Evolutionary conservation across 2,797 vertebrate genomes (phyloP).

Genomic region (Erithacus rubecula): DNA sequence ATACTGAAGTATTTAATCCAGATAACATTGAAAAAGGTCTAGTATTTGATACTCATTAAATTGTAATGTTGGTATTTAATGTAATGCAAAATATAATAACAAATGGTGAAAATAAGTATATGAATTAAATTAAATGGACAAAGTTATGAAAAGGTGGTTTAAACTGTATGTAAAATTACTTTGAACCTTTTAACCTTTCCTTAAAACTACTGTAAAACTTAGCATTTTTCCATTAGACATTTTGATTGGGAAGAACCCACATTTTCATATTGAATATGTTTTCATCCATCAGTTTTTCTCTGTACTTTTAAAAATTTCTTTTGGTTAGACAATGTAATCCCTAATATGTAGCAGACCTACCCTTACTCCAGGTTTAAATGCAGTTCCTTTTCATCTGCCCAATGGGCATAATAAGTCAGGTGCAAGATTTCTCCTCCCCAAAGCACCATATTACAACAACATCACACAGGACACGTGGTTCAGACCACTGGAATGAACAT

Average conservation of each 20-base stretch:
- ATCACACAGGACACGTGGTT: slow-evolving; percentile 61
- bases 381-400: not conserved
- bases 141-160: not conserved
- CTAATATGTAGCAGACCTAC: accelerated
- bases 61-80: not conserved
- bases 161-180: not conserved
- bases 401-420: not conserved
- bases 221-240: not conserved
- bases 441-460: slow-evolving; percentile 31
- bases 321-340: not conserved
- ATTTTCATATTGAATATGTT: not conserved
- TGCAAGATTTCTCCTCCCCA: not conserved
- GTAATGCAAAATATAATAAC: not conserved
- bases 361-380: not conserved
- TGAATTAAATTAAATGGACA: not conserved
- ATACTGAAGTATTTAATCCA: not conserved
- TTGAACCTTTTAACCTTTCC: not conserved
- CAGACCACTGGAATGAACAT: slow-evolving; percentile 17
- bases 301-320: not conserved
- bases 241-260: not conserved
- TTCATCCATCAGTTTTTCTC: not conserved
- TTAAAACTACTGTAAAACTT: not conserved
- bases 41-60: not conserved
- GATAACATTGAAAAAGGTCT: not conserved
- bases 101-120: not conserved